Base-by-base conservation (phyloP, 2,113 vertebrate species). In the Serilophus lunatus region DNA sequence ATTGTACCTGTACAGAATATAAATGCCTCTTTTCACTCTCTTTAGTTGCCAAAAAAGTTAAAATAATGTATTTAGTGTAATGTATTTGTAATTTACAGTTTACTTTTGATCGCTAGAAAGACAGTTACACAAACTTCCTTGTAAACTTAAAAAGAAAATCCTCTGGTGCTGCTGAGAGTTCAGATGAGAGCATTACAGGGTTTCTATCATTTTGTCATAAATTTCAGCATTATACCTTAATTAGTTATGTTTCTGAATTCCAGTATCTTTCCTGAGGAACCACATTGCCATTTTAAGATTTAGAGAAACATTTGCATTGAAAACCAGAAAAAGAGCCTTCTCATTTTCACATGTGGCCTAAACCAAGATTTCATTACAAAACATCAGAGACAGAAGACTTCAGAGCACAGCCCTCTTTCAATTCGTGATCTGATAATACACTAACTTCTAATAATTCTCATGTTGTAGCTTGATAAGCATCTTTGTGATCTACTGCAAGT, bases 311-410 rank as follows among this genome's bases (percentile, higher is more conserved):
- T 69, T 13, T 76, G 36, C 47, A 51, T 23, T 65, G 59, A 90
- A 94, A 91, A 71, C 19, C 24, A 93, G 23, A 88, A 93, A 88
- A 82, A 92, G 83, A 71, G 2, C 44, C 22, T 51, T 78, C 38
- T 89, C 49, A 47, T 90, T 97, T 93, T 95, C 70, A 90, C 59
- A 60, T 28, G 60, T 74, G 63, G 29, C 90, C 63, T 82, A 80
- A 94, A 76, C 51, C 50, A 72, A 90, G 70, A 77, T 59, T 85
- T 91, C 78, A 42, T 85, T 80, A 90, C 42, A 77, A 45, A 89
- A 31, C 61, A 75, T 31, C 72, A 76, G 61, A 44, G 61, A 44
- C 53, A 40, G 29, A 83, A 79, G 70, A 65, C 50, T 81, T 75
- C 17, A 61, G 40, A 93, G 71, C 45, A 68, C 9, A 74, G 38